Evolutionary conservation across 2,888 invertebrate genomes (phyloP).

Genomic region (Scelioninae gen. 2): DNA sequence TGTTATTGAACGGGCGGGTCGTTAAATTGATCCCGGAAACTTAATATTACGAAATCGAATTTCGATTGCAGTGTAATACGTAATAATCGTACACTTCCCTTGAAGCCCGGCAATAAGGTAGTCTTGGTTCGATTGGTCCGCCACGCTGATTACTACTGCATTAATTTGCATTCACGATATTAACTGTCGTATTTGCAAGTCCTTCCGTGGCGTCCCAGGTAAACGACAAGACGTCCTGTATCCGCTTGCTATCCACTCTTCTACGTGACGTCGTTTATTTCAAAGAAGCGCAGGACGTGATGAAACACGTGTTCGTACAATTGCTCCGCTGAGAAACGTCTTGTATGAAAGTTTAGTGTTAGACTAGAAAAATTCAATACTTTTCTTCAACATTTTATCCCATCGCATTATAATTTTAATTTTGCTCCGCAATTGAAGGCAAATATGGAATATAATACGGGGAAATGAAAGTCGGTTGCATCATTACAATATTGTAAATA

Average conservation of each 20-base stretch:
- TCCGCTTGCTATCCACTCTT: constrained; percentile 34
- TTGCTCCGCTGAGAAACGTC: too few relatives aligned
- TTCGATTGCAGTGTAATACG: constrained; percentile 57
- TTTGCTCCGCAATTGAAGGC: too few relatives aligned
- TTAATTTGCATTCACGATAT: constrained; percentile 68
- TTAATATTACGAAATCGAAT: constrained; percentile 52
- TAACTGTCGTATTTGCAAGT: constrained; percentile 66
- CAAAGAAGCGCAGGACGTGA: background rate
- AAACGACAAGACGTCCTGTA: constrained; percentile 30
- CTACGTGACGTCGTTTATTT: constrained; percentile 29
- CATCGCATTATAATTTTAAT: too few relatives aligned
- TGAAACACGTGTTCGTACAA: constrained; percentile 2
- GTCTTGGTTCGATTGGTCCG: constrained; percentile 70
- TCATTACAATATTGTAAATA: too few relatives aligned
- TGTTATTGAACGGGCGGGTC: constrained; percentile 45
- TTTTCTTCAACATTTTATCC: too few relatives aligned
- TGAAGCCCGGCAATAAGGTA: constrained; percentile 68
- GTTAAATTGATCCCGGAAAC: constrained; percentile 56
- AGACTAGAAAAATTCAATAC: too few relatives aligned
- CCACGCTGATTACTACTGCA: constrained; percentile 66
- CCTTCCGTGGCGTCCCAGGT: constrained; percentile 60
- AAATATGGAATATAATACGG: too few relatives aligned
- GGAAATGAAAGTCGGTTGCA: too few relatives aligned
- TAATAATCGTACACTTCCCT: constrained; percentile 53
- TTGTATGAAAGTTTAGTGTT: too few relatives aligned